Conservation (phyloP, 2,113 vertebrate genomes). For the Charadrius vociferus region DNA sequence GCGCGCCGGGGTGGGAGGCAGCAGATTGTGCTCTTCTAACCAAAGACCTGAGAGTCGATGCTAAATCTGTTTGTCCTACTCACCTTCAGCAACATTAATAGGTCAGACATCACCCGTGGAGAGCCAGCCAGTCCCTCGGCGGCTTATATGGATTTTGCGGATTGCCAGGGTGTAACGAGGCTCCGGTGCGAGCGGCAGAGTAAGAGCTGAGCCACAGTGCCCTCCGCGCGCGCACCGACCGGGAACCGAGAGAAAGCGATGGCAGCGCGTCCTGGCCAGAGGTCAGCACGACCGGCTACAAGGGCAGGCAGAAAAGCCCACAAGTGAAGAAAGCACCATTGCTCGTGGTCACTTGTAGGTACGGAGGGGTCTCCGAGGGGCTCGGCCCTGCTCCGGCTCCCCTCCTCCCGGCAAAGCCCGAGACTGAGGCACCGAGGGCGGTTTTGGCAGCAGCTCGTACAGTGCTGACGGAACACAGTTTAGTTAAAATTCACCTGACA, state of each 20-base stretch:
- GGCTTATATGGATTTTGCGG: background rate
- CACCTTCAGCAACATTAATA: background rate
- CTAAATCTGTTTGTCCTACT: background rate
- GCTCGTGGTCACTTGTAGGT: background rate
- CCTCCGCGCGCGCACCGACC: accelerated
- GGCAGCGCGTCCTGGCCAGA: background rate
- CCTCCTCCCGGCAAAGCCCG: background rate
- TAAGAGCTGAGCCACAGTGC: background rate
- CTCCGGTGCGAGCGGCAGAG: background rate
- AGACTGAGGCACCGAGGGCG: background rate
- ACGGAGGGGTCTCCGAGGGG: background rate
- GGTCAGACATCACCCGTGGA: background rate
- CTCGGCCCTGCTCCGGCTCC: background rate
- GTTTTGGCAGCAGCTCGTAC: background rate
- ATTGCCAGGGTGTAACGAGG: background rate
- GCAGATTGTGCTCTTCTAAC: background rate
- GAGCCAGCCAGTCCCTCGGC: background rate
- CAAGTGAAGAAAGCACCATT: background rate
- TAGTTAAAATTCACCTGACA: background rate
- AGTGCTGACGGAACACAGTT: background rate
- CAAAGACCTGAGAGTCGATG: background rate
- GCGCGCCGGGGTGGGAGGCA: accelerated
- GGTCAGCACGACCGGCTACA: background rate
- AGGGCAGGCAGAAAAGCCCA: background rate
- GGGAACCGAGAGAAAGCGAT: background rate